phyloP scores from a whole-genome alignment of 1,140 invertebrate species.

The Orussus abietinus region DNA sequence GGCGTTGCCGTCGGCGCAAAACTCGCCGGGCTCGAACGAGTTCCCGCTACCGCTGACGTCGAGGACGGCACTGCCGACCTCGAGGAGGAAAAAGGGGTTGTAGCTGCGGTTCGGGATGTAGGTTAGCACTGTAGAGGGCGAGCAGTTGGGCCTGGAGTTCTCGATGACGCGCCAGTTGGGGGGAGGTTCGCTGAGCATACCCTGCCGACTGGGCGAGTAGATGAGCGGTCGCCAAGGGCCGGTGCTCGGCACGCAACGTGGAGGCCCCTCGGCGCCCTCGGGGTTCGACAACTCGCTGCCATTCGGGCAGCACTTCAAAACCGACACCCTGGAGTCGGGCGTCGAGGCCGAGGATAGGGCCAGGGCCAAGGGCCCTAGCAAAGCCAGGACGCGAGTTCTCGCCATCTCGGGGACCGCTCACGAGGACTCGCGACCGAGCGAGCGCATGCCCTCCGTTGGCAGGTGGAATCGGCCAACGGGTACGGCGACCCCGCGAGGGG shows the following conservation, averaged over 20 bases:
- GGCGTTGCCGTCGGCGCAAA: conserved; percentile 59
- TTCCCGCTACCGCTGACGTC: conserved; percentile 33
- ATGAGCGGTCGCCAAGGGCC: conserved; percentile 51
- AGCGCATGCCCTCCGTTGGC: too few relatives aligned
- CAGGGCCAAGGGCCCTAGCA: conserved; percentile 7
- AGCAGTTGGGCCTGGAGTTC: conserved; percentile 43
- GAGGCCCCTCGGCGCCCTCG: conserved; percentile 10
- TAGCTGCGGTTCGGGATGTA: conserved; percentile 30
- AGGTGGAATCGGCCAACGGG: too few relatives aligned
- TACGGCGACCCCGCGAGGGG: too few relatives aligned
- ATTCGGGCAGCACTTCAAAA: conserved; percentile 56
- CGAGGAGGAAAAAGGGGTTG: conserved; percentile 52
- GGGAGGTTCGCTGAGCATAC: conserved; percentile 42
- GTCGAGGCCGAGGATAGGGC: conserved; percentile 7
- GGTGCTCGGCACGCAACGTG: conserved; percentile 25
- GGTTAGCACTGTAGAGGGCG: conserved; percentile 34
- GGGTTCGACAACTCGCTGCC: conserved; percentile 39
- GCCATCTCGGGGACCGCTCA: too few relatives aligned
- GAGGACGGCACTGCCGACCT: conserved; percentile 56
- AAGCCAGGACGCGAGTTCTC: too few relatives aligned
- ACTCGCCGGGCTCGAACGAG: conserved; percentile 49
- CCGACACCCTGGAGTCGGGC: conserved; percentile 36
- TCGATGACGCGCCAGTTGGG: conserved; percentile 49
- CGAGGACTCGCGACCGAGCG: too few relatives aligned
- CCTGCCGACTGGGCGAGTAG: conserved; percentile 47